A percentile compares a stretch with the other conserved stretches of the same genome.
These are phyloP conservation scores for Sebastes aleutianus DNA, from an alignment of 2,797 vertebrate species.

Conservation along the genomic window DNA sequence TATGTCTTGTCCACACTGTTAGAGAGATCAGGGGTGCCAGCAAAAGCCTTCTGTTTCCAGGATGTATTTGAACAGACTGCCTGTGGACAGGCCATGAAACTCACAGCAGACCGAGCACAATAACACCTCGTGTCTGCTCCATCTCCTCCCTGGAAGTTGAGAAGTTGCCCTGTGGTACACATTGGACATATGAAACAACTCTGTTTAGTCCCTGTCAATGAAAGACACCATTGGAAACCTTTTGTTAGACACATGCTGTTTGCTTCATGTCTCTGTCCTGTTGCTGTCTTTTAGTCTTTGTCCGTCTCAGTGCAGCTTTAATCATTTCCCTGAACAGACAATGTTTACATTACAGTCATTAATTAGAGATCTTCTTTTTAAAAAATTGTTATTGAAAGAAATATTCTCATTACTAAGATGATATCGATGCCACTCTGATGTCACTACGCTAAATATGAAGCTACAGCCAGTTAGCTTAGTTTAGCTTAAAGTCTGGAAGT, in stretches of 20 bases:
- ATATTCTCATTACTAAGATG: background rate
- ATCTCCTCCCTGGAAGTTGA: slow-evolving; percentile 3
- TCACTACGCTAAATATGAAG: background rate
- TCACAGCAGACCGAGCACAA: background rate
- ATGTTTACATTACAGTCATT: background rate
- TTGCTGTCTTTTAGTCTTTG: background rate
- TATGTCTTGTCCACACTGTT: slow-evolving; percentile 8
- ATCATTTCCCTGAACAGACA: background rate
- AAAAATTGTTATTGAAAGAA: background rate
- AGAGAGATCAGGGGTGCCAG: background rate
- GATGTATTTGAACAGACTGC: slow-evolving; percentile 14
- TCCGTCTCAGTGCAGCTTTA: background rate
- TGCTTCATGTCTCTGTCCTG: background rate
- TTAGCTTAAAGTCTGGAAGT: background rate
- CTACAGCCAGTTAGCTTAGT: background rate
- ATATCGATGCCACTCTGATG: background rate
- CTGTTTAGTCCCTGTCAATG: slow-evolving; percentile 7
- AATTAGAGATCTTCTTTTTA: background rate
- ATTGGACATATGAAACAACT: background rate
- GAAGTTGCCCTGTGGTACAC: background rate
- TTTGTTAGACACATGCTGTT: background rate
- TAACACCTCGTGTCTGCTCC: slow-evolving; percentile 6
- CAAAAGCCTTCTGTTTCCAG: background rate
- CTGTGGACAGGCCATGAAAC: slow-evolving; percentile 7
- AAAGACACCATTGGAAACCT: background rate